Evolutionary conservation across 2,888 invertebrate genomes (phyloP).

Genomic region (Lasius platythorax): DNA sequence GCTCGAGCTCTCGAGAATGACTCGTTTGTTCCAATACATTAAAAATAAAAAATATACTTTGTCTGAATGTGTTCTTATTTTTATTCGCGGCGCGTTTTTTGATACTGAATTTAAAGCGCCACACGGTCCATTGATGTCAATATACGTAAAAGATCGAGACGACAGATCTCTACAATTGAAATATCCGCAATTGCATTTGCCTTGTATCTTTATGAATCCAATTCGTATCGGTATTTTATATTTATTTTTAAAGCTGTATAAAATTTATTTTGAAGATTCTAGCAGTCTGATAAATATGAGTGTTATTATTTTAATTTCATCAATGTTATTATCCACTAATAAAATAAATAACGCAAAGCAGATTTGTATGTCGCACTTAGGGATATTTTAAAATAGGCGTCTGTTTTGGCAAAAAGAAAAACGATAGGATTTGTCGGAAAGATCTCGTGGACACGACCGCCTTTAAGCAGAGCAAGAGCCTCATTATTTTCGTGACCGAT

Average conservation of each 20-base stretch:
- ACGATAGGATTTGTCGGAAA: not conserved
- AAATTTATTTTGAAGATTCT: not conserved
- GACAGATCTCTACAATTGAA: not conserved
- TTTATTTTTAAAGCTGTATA: not conserved
- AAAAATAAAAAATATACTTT: too few species aligned
- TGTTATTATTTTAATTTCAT: not conserved
- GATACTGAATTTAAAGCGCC: too few species aligned
- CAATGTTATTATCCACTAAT: not conserved
- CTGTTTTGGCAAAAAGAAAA: constrained; percentile 33
- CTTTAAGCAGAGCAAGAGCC: constrained; percentile 38
- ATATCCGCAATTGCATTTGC: not conserved
- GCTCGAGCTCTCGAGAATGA: too few species aligned
- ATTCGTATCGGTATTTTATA: not conserved
- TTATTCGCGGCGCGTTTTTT: not conserved
- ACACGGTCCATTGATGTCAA: too few species aligned
- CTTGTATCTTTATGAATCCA: not conserved
- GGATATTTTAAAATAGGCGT: constrained; percentile 25
- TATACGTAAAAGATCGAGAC: too few species aligned
- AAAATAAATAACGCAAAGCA: not conserved
- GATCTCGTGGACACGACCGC: constrained; percentile 1
- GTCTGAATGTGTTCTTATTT: too few species aligned
- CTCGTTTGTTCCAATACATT: too few species aligned
- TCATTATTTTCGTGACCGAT: constrained; percentile 75
- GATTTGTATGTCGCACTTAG: not conserved
- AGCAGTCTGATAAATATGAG: not conserved